These are phyloP conservation scores for Vanacampus margaritifer DNA, from an alignment of 2,113 vertebrate species.

Conservation along the genomic window DNA sequence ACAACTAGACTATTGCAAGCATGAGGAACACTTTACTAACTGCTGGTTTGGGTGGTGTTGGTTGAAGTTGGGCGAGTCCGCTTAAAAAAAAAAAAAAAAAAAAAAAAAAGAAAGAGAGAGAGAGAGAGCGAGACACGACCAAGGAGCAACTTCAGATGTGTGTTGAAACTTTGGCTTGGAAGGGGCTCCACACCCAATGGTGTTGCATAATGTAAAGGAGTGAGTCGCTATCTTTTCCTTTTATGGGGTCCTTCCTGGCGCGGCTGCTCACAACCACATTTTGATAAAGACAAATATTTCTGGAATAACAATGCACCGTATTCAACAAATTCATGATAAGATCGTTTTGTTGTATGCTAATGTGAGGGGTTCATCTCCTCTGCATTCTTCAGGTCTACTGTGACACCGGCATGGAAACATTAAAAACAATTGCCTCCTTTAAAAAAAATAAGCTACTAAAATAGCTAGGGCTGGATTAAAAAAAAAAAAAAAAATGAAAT, in stretches of 20 bases:
- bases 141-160: not conserved
- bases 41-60: conserved; percentile 12
- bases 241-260: not conserved
- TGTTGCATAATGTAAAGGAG: conserved; percentile 10
- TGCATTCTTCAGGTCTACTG: too few species aligned
- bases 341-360: too few species aligned
- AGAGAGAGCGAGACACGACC: not conserved
- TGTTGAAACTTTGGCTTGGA: conserved; percentile 11
- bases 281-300: not conserved
- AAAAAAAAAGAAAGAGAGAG: too few species aligned
- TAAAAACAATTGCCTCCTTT: too few species aligned
- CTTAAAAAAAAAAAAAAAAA: too few species aligned
- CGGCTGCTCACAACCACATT: conserved; percentile 13
- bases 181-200: not conserved
- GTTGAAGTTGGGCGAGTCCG: conserved; percentile 12
- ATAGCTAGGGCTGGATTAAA: too few species aligned
- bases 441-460: too few species aligned
- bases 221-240: not conserved
- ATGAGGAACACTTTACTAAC: conserved; percentile 30
- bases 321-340: not conserved
- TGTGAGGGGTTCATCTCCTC: too few species aligned
- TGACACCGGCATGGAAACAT: too few species aligned
- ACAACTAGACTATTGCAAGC: not conserved
- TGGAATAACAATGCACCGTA: not conserved
- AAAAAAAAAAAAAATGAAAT: too few species aligned